Percentiles rank a stretch among this genome's conserved stretches.
Conservation (phyloP, 2,113 vertebrate species). For the Phaethon lepturus region DNA sequence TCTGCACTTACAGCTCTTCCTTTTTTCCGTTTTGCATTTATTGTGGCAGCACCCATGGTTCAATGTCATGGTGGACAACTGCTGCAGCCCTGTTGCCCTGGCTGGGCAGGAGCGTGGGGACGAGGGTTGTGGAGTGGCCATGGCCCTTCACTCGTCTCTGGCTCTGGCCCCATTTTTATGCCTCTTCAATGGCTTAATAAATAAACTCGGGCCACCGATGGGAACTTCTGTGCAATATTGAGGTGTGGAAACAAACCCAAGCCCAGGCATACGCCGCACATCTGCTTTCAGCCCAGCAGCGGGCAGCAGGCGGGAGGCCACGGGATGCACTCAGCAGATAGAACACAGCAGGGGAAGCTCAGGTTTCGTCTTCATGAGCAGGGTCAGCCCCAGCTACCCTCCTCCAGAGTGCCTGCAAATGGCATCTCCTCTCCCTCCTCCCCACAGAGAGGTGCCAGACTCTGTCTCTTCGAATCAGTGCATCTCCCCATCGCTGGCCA, state of each 20-base stretch:
- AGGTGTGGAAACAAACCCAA: not conserved
- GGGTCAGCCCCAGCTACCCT: not conserved
- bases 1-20: not conserved
- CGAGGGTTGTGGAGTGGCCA: too few relatives aligned
- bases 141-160: too few relatives aligned
- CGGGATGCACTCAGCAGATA: not conserved
- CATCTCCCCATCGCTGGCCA: rapidly evolving
- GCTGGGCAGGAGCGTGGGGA: not conserved
- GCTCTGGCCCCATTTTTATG: not conserved
- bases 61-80: not conserved
- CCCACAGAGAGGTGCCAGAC: not conserved
- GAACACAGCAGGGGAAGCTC: not conserved
- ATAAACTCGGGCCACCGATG: not conserved
- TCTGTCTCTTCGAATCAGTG: not conserved
- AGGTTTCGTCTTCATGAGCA: not conserved
- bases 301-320: not conserved
- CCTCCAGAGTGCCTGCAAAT: not conserved
- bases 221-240: not conserved
- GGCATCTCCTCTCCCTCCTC: not conserved
- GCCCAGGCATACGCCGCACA: too few relatives aligned
- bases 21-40: not conserved
- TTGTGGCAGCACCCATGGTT: not conserved
- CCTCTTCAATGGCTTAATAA: not conserved
- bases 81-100: not conserved
- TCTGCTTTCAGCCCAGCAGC: rapidly evolving